phyloP scores from a whole-genome alignment of 2,797 vertebrate species.

The Xenops minutus region DNA sequence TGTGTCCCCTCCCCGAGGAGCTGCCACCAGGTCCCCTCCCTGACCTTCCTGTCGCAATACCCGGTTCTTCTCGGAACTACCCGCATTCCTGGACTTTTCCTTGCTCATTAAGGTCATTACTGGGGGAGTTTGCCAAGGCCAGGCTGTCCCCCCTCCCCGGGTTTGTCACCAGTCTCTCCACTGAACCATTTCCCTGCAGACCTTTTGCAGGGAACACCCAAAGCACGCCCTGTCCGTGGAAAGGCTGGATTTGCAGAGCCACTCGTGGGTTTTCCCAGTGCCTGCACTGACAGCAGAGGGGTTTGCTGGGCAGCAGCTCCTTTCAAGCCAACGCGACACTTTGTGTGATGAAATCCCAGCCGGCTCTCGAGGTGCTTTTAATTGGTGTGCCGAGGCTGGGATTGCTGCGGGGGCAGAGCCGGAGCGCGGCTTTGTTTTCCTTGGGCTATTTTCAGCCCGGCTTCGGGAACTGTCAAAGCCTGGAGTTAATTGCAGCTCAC shows the following conservation, averaged over 20 bases:
- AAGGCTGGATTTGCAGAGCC: not conserved
- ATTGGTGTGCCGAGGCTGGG: constrained; percentile 1
- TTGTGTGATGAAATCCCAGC: not conserved
- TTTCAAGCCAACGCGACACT: not conserved
- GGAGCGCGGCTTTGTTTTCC: constrained; percentile 41
- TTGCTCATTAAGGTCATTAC: not conserved
- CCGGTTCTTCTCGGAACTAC: not conserved
- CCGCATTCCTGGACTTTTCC: not conserved
- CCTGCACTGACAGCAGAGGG: constrained; percentile 27
- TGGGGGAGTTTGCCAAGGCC: not conserved
- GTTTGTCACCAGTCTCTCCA: not conserved
- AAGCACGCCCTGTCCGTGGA: not conserved
- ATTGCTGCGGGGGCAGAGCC: constrained; percentile 42
- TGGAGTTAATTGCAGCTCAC: constrained; percentile 69
- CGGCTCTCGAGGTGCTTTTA: not conserved
- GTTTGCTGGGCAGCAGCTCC: constrained; percentile 18
- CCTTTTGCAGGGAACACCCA: not conserved
- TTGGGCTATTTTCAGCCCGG: constrained; percentile 70
- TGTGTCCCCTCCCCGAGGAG: not conserved
- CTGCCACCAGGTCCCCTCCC: not conserved
- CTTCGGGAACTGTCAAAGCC: constrained; percentile 70
- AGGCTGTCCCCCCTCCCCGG: not conserved
- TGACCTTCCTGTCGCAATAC: not conserved
- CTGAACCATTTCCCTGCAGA: constrained; percentile 2
- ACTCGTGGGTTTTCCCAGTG: not conserved